Base-by-base conservation (phyloP, 2,797 vertebrate genomes). In the Halcyon smyrnensis region DNA sequence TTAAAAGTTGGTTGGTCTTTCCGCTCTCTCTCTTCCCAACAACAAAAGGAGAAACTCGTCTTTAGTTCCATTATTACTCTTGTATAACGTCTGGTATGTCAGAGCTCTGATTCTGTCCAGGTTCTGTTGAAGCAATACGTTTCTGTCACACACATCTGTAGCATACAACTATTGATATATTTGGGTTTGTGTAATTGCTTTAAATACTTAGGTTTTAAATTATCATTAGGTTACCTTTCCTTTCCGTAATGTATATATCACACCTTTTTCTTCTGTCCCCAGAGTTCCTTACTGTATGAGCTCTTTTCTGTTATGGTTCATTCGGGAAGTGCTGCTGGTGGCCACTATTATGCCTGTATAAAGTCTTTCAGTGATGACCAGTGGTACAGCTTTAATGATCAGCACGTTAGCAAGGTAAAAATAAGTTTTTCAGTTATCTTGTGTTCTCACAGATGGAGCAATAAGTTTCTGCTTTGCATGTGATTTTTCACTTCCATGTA, bases 221-320 rank as follows among this genome's bases (percentile, higher is more conserved):
- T 5, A 21, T 37, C 0, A 2, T 63, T 84, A 74, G 24, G 2
- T 73, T 79, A 56, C 17, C 18, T 70, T 90, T 59, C 36, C 9
- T 59, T 90, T 59, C 36, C 9, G 36, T 36, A 9, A 24, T 51
- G 5, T 1, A 5, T 1, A 0, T 56, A 20, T 60, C 23, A 32
- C 16, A 54, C 18, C 20, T 81, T 84, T 90, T 91, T 93, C 39
- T 92, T 97, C 70, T 88, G 57, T 75, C 90, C 73, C 93, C 96
- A 99, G 99, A 99, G 98, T 98, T 98, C 98, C 93, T 97, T 99
- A 97, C 98, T 98, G 76, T 99, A 99, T 98, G 99, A 99, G 96
- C 98, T 99, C 74, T 99, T 99, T 97, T 99, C 99, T 17, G 99
- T 99, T 96, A 99, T 99, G 99, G 99, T 99, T 90, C 99, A 99